phyloP scores from a whole-genome alignment of 2,888 invertebrate species.

The Dynastes hyllus region DNA sequence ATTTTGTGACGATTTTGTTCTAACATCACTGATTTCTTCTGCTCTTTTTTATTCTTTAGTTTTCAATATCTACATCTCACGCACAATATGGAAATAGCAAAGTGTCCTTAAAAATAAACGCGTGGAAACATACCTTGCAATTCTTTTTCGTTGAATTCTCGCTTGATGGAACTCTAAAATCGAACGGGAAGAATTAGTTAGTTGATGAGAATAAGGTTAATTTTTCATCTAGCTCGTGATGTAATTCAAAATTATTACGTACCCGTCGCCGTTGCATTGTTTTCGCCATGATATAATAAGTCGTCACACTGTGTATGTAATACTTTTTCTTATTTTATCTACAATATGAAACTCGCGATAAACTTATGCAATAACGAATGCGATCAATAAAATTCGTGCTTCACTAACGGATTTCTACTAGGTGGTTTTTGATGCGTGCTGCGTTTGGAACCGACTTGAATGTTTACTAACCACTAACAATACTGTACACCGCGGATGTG shows the following conservation, averaged over 20 bases:
- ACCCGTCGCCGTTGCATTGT: constrained; percentile 52
- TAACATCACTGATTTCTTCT: neutral
- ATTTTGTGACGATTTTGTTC: constrained; percentile 10
- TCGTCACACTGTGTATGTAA: neutral
- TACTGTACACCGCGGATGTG: constrained; percentile 47
- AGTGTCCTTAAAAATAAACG: neutral
- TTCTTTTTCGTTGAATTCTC: constrained; percentile 70
- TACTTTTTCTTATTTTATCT: constrained; percentile 26
- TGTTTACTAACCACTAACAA: constrained; percentile 52
- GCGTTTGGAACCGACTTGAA: constrained; percentile 36
- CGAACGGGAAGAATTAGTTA: constrained; percentile 32
- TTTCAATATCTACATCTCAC: neutral
- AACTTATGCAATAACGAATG: constrained; percentile 14
- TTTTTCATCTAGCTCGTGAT: neutral
- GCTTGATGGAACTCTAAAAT: constrained; percentile 68
- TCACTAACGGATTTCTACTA: constrained; percentile 9
- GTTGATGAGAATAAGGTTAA: neutral
- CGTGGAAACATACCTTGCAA: constrained; percentile 66
- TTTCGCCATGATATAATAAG: constrained; percentile 48
- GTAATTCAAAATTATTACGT: constrained; percentile 21
- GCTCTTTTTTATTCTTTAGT: too few relatives aligned
- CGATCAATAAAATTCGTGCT: constrained; percentile 23
- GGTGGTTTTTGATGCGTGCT: constrained; percentile 37
- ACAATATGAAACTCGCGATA: constrained; percentile 4
- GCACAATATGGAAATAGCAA: neutral